These are phyloP conservation scores for Aurelia coerulea DNA, from an alignment of 30 jellyfish, hydroid and myxozoan genomes.

Conservation along the genomic window DNA sequence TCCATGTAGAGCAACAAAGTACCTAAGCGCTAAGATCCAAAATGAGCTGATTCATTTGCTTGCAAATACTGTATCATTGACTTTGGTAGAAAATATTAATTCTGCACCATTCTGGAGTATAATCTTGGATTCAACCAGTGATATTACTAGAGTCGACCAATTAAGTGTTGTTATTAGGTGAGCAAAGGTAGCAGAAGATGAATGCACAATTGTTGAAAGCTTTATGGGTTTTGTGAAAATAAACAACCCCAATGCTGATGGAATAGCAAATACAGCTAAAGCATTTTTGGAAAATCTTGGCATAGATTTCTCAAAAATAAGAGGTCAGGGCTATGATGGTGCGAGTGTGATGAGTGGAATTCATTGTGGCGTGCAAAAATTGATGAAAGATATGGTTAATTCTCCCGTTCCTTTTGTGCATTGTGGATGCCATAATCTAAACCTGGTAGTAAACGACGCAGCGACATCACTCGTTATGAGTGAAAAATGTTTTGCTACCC, in stretches of 20 bases:
- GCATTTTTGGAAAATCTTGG: neutral
- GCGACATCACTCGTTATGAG: neutral
- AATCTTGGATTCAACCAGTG: slow-evolving; percentile 41
- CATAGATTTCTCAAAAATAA: neutral
- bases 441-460: neutral
- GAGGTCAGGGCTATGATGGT: slow-evolving; percentile 43
- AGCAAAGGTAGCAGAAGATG: slow-evolving; percentile 7
- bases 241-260: neutral
- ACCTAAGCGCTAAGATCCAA: slow-evolving; percentile 46
- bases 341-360: slow-evolving; percentile 46
- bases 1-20: slow-evolving; percentile 42
- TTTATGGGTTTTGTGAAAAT: slow-evolving; percentile 17
- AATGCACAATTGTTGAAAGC: slow-evolving; percentile 16
- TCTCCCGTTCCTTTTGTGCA: slow-evolving; percentile 13
- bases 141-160: slow-evolving; percentile 13
- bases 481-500: neutral
- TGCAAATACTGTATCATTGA: slow-evolving; percentile 31
- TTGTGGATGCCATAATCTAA: slow-evolving; percentile 20
- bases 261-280: slow-evolving; percentile 6
- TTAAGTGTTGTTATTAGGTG: slow-evolving; percentile 25
- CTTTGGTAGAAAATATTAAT: slow-evolving; percentile 38
- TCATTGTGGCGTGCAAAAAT: slow-evolving; percentile 11
- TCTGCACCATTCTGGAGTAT: slow-evolving; percentile 19
- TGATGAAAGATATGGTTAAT: neutral
- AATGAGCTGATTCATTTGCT: slow-evolving; percentile 41